Evolutionary conservation across 2,888 invertebrate genomes (phyloP), one percentile per base, ranked within the genome.

Genomic region (Epiblema foenella): DNA sequence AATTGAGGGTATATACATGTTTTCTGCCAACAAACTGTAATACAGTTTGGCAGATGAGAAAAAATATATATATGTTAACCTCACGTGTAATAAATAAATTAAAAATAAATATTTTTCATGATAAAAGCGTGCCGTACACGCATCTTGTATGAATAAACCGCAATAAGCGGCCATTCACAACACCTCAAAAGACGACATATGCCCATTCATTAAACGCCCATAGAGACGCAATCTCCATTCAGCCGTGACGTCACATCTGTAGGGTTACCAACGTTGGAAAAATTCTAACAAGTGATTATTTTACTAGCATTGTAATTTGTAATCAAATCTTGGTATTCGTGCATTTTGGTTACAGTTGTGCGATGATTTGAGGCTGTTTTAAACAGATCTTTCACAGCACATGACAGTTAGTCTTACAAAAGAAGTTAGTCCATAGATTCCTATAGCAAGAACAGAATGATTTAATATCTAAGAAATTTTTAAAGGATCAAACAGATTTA

Each of bases 121-220:
- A 46, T 46, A 7, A 46, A 46, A n/a, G n/a, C n/a, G n/a, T n/a
- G 1, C n/a, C n/a, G n/a, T 46, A n/a, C n/a, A 12, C 46, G 5
- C 15, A 15, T 15, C 2, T 42, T 42, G 15, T n/a, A 46, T 46
- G n/a, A 46, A 46, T 46, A n/a, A 46, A 46, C n/a, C 1, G 46
- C 46, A 46, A 46, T n/a, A 46, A n/a, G 46, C 46, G 15, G 46
- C n/a, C 8, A 46, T 46, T 46, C 46, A 46, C 46, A 46, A 58
- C 42, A 60, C 59, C 15, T 60, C 42, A 42, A 60, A 60, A 60
- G 59, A 60, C n/a, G 15, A n/a, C n/a, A n/a, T n/a, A n/a, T n/a
- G 42, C n/a, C 59, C 59, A 60, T 60, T 60, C 46, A 46, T 46
- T 24, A n/a, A 56, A 60, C 46, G n/a, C 42, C 39, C 42, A 24